These are phyloP conservation scores for Nebria salina DNA, from an alignment of 2,888 invertebrate species.

Conservation along the genomic window DNA sequence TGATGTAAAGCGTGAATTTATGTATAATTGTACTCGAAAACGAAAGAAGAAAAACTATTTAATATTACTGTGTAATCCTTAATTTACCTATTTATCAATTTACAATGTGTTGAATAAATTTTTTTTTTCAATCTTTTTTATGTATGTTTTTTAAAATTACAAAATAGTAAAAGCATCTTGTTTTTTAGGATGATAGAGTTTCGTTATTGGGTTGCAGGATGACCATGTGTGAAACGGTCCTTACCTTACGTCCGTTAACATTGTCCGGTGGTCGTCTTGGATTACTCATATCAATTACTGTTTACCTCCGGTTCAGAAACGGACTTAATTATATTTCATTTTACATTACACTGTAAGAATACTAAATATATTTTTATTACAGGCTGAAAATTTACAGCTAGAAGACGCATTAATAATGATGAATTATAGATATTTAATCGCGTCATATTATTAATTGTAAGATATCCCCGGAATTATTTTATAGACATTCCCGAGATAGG, in stretches of 20 bases:
- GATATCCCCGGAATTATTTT: too few relatives aligned
- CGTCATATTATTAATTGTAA: too few relatives aligned
- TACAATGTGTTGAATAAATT: too few relatives aligned
- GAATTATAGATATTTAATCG: too few relatives aligned
- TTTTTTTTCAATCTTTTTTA: background rate
- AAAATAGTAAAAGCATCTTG: background rate
- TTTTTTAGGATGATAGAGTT: background rate
- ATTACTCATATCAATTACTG: background rate
- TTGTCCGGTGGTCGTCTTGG: background rate
- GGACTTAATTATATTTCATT: background rate
- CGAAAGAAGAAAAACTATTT: background rate
- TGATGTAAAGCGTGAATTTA: background rate
- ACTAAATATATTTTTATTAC: too few relatives aligned
- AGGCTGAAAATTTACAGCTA: too few relatives aligned
- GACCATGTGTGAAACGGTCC: background rate
- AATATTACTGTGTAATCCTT: background rate
- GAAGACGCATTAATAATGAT: too few relatives aligned
- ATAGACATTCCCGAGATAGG: too few relatives aligned
- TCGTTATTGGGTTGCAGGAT: background rate
- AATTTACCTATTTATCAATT: too few relatives aligned
- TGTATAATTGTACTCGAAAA: background rate
- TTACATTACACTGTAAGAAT: background rate
- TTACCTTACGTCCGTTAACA: background rate
- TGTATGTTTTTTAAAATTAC: background rate
- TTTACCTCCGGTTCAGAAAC: constrained; percentile 1